Evolutionary conservation across 2,888 invertebrate species (phyloP).

Genomic region (Sminthurinus aureus): DNA sequence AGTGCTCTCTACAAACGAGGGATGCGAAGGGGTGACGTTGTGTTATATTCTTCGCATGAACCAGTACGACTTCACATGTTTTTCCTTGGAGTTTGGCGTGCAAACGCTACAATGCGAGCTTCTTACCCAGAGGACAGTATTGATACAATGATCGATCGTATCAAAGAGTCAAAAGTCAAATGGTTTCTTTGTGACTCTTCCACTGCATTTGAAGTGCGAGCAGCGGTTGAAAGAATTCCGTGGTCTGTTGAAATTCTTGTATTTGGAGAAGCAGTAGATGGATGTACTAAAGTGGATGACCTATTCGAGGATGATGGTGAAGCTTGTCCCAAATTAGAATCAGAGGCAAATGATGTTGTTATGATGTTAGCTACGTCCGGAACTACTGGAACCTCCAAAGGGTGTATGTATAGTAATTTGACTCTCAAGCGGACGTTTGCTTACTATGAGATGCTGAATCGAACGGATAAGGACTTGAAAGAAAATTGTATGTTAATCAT

Average conservation of each 20-base stretch:
- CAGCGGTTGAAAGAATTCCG: conserved; percentile 31
- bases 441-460: background rate
- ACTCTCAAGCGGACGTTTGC: background rate
- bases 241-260: conserved; percentile 50
- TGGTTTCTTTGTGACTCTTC: conserved; percentile 50
- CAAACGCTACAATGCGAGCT: conserved; percentile 41
- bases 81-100: conserved; percentile 43
- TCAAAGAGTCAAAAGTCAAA: conserved; percentile 48
- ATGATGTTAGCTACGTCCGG: conserved; percentile 35
- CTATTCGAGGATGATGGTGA: conserved; percentile 46
- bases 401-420: conserved; percentile 25
- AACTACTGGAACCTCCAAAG: conserved; percentile 38
- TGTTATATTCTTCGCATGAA: conserved; percentile 39
- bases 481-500: background rate
- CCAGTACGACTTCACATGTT: conserved; percentile 32
- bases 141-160: conserved; percentile 41
- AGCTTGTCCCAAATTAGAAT: conserved; percentile 5
- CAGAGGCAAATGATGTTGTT: conserved; percentile 20
- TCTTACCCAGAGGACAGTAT: conserved; percentile 37
- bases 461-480: too few species aligned
- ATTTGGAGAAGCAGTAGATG: conserved; percentile 38
- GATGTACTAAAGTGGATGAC: conserved; percentile 39
- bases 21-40: conserved; percentile 34
- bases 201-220: conserved; percentile 12
- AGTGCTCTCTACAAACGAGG: conserved; percentile 39